Conservation (phyloP, 2,888 invertebrate genomes). For the Stomorhina lunata region DNA sequence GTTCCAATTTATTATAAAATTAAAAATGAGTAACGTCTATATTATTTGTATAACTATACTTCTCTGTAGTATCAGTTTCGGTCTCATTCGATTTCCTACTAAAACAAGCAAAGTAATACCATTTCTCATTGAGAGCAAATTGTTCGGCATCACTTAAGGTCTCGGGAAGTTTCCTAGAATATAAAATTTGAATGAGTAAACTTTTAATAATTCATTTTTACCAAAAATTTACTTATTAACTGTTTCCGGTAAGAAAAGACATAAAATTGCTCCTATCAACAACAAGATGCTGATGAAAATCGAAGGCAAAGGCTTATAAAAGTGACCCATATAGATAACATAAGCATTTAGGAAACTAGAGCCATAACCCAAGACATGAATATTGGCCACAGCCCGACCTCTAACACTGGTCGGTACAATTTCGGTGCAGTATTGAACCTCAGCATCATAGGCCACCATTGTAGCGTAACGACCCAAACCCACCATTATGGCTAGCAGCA, state of each 20-base stretch:
- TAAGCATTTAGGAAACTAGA: slow-evolving; percentile 82
- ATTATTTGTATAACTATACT: background rate
- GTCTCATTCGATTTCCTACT: slow-evolving; percentile 20
- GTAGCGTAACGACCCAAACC: slow-evolving; percentile 82
- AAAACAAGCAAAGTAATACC: slow-evolving; percentile 81
- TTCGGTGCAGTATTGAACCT: slow-evolving; percentile 84
- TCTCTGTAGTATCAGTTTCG: background rate
- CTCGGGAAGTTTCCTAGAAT: slow-evolving; percentile 81
- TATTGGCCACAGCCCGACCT: slow-evolving; percentile 83
- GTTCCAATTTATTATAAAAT: too few relatives aligned
- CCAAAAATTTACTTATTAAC: slow-evolving; percentile 77
- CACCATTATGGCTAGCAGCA: slow-evolving; percentile 79
- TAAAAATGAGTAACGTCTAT: slow-evolving; percentile 32
- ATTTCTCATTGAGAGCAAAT: slow-evolving; percentile 81
- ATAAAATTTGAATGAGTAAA: background rate
- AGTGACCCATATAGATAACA: slow-evolving; percentile 80
- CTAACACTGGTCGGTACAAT: slow-evolving; percentile 83
- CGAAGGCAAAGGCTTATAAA: slow-evolving; percentile 81
- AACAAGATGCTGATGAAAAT: slow-evolving; percentile 81
- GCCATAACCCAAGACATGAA: slow-evolving; percentile 83
- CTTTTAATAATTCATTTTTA: background rate
- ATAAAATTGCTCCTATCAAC: slow-evolving; percentile 81
- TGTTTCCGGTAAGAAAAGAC: slow-evolving; percentile 83
- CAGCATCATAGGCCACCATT: slow-evolving; percentile 83
- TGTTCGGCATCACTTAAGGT: slow-evolving; percentile 82